Evolutionary conservation across 2,113 vertebrate species (phyloP).

Genomic region (Hydrolagus affinis): DNA sequence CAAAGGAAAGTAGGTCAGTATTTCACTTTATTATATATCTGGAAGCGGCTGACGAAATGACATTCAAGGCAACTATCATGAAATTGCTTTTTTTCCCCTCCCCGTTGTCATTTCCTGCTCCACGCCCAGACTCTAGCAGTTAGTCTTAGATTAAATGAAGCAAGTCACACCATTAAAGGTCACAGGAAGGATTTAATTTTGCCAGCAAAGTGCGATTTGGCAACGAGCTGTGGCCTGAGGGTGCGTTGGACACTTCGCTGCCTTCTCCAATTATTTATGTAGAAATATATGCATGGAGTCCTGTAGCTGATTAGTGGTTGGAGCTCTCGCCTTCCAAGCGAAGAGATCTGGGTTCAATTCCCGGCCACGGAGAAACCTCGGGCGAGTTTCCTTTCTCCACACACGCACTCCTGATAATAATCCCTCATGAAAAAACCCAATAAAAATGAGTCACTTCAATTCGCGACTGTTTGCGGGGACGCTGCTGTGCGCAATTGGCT

Average conservation of each 20-base stretch:
- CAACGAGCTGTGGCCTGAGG: neutral
- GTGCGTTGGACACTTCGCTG: neutral
- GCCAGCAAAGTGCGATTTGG: neutral
- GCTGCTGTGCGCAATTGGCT: too few species aligned
- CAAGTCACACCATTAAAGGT: neutral
- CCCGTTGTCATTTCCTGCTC: neutral
- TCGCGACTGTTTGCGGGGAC: too few species aligned
- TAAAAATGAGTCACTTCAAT: too few species aligned
- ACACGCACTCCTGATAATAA: too few species aligned
- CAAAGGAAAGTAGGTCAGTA: neutral
- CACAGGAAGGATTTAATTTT: constrained; percentile 1
- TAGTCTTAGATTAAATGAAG: neutral
- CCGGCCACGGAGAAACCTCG: too few species aligned
- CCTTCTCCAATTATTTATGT: neutral
- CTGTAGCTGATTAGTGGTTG: too few species aligned
- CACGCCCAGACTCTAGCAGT: neutral
- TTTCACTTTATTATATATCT: neutral
- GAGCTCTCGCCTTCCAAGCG: too few species aligned
- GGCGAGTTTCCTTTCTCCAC: too few species aligned
- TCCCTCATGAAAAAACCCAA: too few species aligned
- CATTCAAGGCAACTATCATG: neutral
- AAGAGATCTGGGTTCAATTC: too few species aligned
- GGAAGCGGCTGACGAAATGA: neutral
- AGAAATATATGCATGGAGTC: too few species aligned
- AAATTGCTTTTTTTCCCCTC: neutral